Base-by-base conservation (phyloP, 2,888 invertebrate genomes). In the Dromius quadrimaculatus region DNA sequence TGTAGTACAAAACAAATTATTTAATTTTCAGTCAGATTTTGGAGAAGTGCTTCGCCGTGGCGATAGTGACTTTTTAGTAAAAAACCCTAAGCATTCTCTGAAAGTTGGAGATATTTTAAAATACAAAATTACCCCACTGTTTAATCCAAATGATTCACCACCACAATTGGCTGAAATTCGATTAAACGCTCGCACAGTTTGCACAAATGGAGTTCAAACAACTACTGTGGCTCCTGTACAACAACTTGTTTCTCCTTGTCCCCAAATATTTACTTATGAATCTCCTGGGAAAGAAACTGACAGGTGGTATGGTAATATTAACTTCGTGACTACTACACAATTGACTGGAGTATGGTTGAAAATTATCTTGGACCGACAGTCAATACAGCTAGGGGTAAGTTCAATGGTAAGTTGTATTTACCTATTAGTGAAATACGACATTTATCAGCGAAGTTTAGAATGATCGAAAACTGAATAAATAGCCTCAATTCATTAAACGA, bases 331-430 rank as follows among this genome's bases (percentile, higher is more conserved):
- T 11, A 19, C 8, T 9, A 41, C n/a, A 11, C 11, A 41, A 8
- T 13, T 41, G 4, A 38, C 85, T 71, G 86, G 86, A 0, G 77
- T 87, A 1, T 85, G 85, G 82, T 78, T 87, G 6, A 85, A 86
- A 59, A 80, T 87, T 0, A 84, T 85, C 32, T 76, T 87, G 63
- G 86, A 87, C 72, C 78, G 81, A 59, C 85, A 84, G 71, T 85
- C 86, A 54, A 84, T 85, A 76, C 83, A 86, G 57, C 78, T 87
- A 38, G 86, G 85, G 75, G 87, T 87, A 74, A 84, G 84, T 32
- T 45, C 45, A 11, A 8, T 11, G n/a, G n/a, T n/a, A n/a, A n/a
- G n/a, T n/a, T n/a, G n/a, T n/a, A n/a, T n/a, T n/a, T n/a, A n/a
- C n/a, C n/a, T n/a, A n/a, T n/a, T n/a, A n/a, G n/a, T n/a, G n/a